Conservation (phyloP, 1,140 invertebrate genomes). For the Aphis craccivora region DNA sequence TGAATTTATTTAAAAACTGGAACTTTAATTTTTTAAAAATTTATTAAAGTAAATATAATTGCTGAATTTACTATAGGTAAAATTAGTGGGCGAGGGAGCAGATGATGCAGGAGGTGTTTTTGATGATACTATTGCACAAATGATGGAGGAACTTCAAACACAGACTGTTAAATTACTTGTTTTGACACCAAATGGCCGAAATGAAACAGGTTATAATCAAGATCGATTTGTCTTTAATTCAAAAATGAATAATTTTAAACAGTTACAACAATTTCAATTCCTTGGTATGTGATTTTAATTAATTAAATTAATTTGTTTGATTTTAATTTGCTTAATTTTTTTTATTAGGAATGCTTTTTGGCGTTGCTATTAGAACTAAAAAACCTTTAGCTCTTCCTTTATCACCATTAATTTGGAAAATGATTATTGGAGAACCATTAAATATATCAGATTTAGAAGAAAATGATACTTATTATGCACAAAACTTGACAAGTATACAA, state of each 20-base stretch:
- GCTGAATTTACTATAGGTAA: constrained; percentile 63
- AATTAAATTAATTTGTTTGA: neutral
- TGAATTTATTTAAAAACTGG: neutral
- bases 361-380: constrained; percentile 70
- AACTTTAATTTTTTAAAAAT: neutral
- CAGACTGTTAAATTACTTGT: constrained; percentile 68
- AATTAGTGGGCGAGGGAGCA: constrained; percentile 73
- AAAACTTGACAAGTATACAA: constrained; percentile 69
- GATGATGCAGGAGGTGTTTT: constrained; percentile 77
- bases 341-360: constrained; percentile 68
- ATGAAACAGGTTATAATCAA: constrained; percentile 71
- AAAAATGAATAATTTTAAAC: constrained; percentile 64
- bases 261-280: constrained; percentile 71
- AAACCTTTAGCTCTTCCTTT: constrained; percentile 72
- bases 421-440: constrained; percentile 70
- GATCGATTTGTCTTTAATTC: constrained; percentile 74
- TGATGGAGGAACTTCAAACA: constrained; percentile 70
- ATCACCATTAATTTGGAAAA: constrained; percentile 74
- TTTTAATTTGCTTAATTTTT: neutral
- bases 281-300: constrained; percentile 63
- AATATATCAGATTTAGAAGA: constrained; percentile 73
- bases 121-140: constrained; percentile 77
- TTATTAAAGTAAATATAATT: neutral
- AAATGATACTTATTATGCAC: constrained; percentile 71
- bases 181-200: constrained; percentile 69